Conservation (phyloP, 2,888 invertebrate species). For the Koerneria pararmatus region DNA sequence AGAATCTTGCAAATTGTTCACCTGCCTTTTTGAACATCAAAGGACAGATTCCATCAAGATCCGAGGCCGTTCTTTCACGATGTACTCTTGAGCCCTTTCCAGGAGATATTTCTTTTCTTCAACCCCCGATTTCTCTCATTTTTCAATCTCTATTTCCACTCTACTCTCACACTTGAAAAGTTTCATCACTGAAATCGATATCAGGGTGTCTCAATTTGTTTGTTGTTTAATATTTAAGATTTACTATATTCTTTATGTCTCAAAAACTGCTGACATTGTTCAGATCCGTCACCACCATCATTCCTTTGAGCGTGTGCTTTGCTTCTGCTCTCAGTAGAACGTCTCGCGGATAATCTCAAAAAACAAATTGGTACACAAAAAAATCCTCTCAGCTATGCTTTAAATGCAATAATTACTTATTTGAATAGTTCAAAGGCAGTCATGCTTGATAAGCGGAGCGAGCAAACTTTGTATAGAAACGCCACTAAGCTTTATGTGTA, state of each 20-base stretch:
- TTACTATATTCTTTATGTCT: neutral
- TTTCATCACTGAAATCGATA: too few species aligned
- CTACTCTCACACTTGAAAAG: neutral
- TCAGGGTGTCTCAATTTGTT: too few species aligned
- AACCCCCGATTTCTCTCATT: neutral
- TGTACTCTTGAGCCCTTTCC: neutral
- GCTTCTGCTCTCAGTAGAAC: conserved; percentile 51
- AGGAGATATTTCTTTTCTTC: neutral
- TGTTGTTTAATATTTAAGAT: neutral
- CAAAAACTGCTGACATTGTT: too few species aligned
- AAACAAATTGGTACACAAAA: conserved; percentile 17
- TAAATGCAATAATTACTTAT: too few species aligned
- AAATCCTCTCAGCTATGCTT: too few species aligned
- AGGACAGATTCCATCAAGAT: neutral
- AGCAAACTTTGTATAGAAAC: too few species aligned
- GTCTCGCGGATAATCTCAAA: conserved; percentile 41
- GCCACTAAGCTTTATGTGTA: too few species aligned
- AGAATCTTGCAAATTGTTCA: too few species aligned
- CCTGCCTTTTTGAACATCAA: too few species aligned
- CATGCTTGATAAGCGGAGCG: too few species aligned
- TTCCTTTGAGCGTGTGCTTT: conserved; percentile 48
- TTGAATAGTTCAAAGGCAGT: too few species aligned
- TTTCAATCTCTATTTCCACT: neutral
- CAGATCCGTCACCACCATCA: conserved; percentile 34
- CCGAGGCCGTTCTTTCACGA: neutral